Evolutionary conservation across 2,113 vertebrate species (phyloP).

Genomic region (Regulus satrapa): DNA sequence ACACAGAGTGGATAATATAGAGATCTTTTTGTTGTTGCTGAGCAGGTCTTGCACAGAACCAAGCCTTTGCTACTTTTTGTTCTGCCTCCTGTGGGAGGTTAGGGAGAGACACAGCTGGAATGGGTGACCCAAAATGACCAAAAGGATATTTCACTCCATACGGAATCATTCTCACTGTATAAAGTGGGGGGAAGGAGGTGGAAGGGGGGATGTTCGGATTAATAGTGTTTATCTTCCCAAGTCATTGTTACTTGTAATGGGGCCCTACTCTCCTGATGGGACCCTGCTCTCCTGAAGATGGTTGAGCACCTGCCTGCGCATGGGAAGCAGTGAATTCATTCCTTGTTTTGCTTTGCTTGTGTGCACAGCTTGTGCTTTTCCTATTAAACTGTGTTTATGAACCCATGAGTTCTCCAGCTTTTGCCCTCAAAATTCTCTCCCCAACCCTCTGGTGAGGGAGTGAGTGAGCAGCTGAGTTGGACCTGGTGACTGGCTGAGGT

Average conservation of each 20-base stretch:
- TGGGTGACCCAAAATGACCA: not conserved
- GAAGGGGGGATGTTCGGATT: not conserved
- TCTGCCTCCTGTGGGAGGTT: rapidly evolving
- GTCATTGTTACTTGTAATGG: not conserved
- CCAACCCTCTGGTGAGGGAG: too few species aligned
- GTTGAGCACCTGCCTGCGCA: too few species aligned
- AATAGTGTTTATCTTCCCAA: not conserved
- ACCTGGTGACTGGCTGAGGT: not conserved
- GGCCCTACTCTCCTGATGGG: too few species aligned
- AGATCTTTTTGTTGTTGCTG: not conserved
- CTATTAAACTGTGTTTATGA: not conserved
- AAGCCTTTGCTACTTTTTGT: not conserved
- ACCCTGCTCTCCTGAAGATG: not conserved
- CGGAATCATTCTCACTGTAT: not conserved
- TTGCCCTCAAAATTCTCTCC: not conserved
- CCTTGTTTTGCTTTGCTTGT: not conserved
- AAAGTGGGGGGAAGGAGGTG: not conserved
- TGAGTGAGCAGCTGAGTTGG: not conserved
- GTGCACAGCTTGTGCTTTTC: not conserved
- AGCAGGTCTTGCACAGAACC: not conserved
- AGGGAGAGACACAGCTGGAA: not conserved
- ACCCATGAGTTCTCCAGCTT: not conserved
- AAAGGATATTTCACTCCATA: not conserved
- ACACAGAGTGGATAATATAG: not conserved
- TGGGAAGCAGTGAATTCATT: not conserved